Percentiles rank a stretch among this genome's conserved stretches.
Conservation (phyloP, 2,888 invertebrate species). For the Drosophila robusta region DNA sequence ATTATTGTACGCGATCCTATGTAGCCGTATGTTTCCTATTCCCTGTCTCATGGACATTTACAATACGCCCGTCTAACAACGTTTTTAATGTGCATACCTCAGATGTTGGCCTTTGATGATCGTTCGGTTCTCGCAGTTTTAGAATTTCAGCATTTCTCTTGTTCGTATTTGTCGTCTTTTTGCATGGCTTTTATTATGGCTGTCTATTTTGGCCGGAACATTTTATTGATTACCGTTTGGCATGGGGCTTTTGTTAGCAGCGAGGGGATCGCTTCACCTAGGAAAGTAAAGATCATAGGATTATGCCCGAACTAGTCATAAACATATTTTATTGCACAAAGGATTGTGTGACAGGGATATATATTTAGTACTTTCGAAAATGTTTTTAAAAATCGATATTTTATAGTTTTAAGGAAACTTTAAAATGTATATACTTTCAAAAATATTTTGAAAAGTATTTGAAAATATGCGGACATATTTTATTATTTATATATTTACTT, state of each 20-base stretch:
- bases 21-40: constrained; percentile 20
- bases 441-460: too few relatives aligned
- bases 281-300: background rate
- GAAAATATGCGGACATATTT: too few relatives aligned
- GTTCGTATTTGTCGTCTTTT: constrained; percentile 31
- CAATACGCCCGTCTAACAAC: constrained; percentile 49
- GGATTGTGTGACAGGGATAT: background rate
- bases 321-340: background rate
- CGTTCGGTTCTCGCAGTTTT: constrained; percentile 7
- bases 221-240: constrained; percentile 42
- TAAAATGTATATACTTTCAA: too few relatives aligned
- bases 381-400: too few relatives aligned
- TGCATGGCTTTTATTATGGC: constrained; percentile 44
- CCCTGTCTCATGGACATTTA: constrained; percentile 30
- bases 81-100: constrained; percentile 70
- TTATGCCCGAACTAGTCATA: background rate
- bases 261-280: background rate
- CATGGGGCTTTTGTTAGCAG: constrained; percentile 15
- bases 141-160: constrained; percentile 13
- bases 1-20: constrained; percentile 23
- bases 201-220: constrained; percentile 51
- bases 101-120: constrained; percentile 72
- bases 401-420: too few relatives aligned
- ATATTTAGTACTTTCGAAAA: too few relatives aligned
- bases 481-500: too few relatives aligned